Evolutionary conservation across 2,888 invertebrate genomes (phyloP).

Genomic region (Hedya salicella): DNA sequence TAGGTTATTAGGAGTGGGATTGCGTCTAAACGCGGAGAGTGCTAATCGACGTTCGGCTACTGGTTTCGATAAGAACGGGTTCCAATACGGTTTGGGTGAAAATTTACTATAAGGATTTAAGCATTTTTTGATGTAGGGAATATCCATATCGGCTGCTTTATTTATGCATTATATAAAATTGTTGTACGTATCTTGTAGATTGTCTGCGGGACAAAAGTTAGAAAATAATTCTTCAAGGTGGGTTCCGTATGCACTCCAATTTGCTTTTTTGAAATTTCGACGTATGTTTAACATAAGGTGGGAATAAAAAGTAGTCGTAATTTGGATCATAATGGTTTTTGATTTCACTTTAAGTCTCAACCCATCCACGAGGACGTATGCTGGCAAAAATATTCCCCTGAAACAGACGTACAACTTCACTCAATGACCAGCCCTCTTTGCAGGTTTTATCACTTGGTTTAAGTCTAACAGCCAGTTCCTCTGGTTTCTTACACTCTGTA

Average conservation of each 20-base stretch:
- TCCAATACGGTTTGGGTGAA: slow-evolving; percentile 50
- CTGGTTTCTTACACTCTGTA: slow-evolving; percentile 15
- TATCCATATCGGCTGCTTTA: slow-evolving; percentile 43
- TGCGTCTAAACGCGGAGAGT: slow-evolving; percentile 46
- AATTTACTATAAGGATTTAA: slow-evolving; percentile 44
- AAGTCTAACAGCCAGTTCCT: neutral
- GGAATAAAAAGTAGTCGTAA: neutral
- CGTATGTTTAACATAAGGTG: neutral
- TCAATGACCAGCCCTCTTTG: slow-evolving; percentile 45
- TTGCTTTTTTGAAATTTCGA: slow-evolving; percentile 4
- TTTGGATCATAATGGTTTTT: neutral
- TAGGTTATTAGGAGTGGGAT: slow-evolving; percentile 47
- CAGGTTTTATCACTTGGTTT: slow-evolving; percentile 34
- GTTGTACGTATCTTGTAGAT: neutral
- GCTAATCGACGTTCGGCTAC: slow-evolving; percentile 48
- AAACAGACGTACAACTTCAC: slow-evolving; percentile 49
- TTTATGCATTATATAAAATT: neutral
- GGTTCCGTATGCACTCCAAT: neutral
- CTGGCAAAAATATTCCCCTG: slow-evolving; percentile 42
- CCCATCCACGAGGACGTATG: slow-evolving; percentile 41
- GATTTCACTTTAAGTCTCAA: slow-evolving; percentile 44
- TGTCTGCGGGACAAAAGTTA: neutral
- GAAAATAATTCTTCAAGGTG: neutral
- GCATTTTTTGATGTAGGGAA: slow-evolving; percentile 44
- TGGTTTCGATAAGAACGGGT: slow-evolving; percentile 44